Evolutionary conservation across 2,113 vertebrate genomes (phyloP), one percentile per base, ranked within the genome.

Genomic region (Formicarius rufipectus): DNA sequence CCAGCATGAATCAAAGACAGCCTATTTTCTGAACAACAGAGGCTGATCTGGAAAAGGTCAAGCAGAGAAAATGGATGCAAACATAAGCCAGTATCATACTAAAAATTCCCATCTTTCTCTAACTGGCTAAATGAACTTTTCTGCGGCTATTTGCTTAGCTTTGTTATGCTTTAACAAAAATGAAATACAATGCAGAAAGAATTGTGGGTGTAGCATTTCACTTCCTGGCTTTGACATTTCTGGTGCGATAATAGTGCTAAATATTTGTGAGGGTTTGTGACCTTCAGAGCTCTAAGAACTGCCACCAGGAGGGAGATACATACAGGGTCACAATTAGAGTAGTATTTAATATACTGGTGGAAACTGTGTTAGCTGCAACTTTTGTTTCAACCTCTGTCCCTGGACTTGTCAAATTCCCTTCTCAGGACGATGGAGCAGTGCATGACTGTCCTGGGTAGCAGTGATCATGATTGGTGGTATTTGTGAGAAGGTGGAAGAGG

Each of bases 161-260:
- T 74, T 67, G 25, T 81, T 89, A 18, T 40, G 33, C 84, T 80
- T 80, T 92, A 74, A 77, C 80, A 64, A 89, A 84, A 81, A 39
- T 35, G 49, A 68, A 93, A 80, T 90, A 80, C 33, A 90, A 93
- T 67, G 63, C 60, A 85, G 24, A 74, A 67, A 93, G 74, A 80
- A 77, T 20, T 62, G 75, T 77, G 67, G 78, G 90, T 47, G 74
- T 71, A 91, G 67, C 75, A 31, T 84, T 95, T 82, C 77, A 25
- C 78, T 96, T 96, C 89, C 93, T 94, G 84, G 35, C 72, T 96
- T 83, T 91, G 90, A 96, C 72, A 88, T 91, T 97, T 96, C 79
- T 92, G 59, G 44, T 5, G 7, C 28, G 44, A 75, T 77, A 45
- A 85, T 95, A 60, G 64, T 60, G 72, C 67, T 73, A 95, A 94